Base-by-base conservation (phyloP, 1,140 invertebrate species). In the Megalonaias nervosa region DNA sequence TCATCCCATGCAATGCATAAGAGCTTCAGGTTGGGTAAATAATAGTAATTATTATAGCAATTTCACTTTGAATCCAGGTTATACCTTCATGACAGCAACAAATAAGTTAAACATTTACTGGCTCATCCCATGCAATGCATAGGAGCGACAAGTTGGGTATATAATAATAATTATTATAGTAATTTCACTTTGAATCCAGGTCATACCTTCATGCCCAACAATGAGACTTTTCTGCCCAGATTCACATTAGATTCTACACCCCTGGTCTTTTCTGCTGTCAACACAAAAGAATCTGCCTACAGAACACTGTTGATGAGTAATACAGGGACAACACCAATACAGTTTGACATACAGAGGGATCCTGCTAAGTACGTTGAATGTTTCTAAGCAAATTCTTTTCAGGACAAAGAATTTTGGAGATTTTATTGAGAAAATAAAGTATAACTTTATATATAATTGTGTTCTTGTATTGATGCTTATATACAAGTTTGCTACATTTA, bases 11-110 rank as follows among this genome's bases (percentile, higher is more conserved):
- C 31, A 31, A 5, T 31, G 31, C 31, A 31, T 31, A 31, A 5
- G 31, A 31, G 31, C 1, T 5, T 2, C 31, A 31, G 5, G 31
- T 31, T 31, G 31, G 31, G 31, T 31, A 31, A 2, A 31, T 31
- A 55, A 19, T 66, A 66, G 2, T 55, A 16, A 68, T 68, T 38
- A 17, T 13, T 23, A 62, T 17, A 71, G 55, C 56, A 23, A 21
- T 65, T 5, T 23, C 60, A 19, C 38, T 74, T 79, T 6, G 62
- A 67, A 73, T 81, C 13, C 70, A 91, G 90, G 87, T 67, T 88
- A 91, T 38, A 90, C 89, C 2, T 91, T 91, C 80, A 83, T 84
- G 79, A 85, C 88, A n/a, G n/a, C 1, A 86, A 87, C 78, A 88
- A 89, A n/a, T 48, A 48, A 48, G 38, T 48, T 9, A 48, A 48